Base-by-base conservation (phyloP, 2,113 vertebrate species). In the Gobius niger region DNA sequence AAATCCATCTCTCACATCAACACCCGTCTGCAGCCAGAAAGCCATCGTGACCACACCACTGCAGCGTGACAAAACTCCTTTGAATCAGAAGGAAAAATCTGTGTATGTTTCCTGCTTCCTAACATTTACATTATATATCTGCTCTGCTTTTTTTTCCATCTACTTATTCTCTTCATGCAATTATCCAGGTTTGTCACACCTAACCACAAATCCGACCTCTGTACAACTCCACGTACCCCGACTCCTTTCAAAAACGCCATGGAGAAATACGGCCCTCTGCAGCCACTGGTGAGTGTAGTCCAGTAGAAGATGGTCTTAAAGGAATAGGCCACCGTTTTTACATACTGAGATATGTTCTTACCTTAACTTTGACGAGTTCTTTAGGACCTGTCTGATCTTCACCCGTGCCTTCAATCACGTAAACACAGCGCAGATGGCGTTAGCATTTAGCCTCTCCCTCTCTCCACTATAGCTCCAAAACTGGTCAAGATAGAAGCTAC, bases 241-340 rank as follows among this genome's bases (percentile, higher is more conserved):
- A 99, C 97, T 0, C 98, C 97, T 0, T 99, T 99, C 86, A 99
- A 99, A 93, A 98, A 96, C 0, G 96, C 96, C 54, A 85, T 99
- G 91, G 96, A 98, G 84, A 99, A 99, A 74, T 99, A 96, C 0
- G 98, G 98, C 18, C 92, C 95, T 7, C 86, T 98, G 51, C 94
- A 90, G 54, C 96, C 95, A 53, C 89, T 98, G 94, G 98, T 99
- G 85, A 44, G 95, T 15, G 9, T 34, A n/a, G 6, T 12, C 5
- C 0, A 34, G 7, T 34, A 15, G 9, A 10, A 10, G 5, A 15
- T n/a, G 7, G 12, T 40, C 15, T 44, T 2, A n/a, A n/a, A n/a
- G n/a, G n/a, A n/a, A n/a, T n/a, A n/a, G n/a, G n/a, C n/a, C n/a
- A n/a, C n/a, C n/a, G n/a, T n/a, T n/a, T n/a, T n/a, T n/a, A n/a